Conservation (phyloP, 1,140 invertebrate genomes). For the Drosophila erecta region DNA sequence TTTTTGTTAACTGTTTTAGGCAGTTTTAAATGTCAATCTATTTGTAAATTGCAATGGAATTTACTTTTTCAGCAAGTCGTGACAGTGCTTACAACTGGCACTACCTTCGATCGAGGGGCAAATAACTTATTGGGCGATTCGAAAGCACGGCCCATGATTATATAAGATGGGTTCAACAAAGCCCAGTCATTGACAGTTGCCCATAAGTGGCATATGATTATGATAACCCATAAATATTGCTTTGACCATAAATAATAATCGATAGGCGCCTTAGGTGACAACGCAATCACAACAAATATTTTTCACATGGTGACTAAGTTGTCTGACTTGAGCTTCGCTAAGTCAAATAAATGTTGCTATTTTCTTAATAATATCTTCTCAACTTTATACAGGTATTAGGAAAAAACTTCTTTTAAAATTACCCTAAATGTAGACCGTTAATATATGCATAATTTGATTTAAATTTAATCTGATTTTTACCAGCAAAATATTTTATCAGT, state of each 20-base stretch:
- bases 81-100: conserved; percentile 26
- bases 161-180: conserved; percentile 27
- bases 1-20: too few relatives aligned
- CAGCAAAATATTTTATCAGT: too few relatives aligned
- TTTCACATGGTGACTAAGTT: conserved; percentile 8
- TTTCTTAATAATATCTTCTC: too few relatives aligned
- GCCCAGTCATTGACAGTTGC: conserved; percentile 44
- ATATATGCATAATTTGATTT: too few relatives aligned
- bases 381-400: background rate
- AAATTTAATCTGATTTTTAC: too few relatives aligned
- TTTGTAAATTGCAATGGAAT: too few relatives aligned
- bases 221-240: conserved; percentile 44
- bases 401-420: background rate
- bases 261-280: conserved; percentile 28
- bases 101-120: conserved; percentile 22
- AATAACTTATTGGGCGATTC: conserved; percentile 52
- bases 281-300: conserved; percentile 16
- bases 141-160: conserved; percentile 48
- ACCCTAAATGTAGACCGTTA: background rate
- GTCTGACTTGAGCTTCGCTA: conserved; percentile 3
- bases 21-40: too few relatives aligned
- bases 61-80: conserved; percentile 46
- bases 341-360: background rate
- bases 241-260: conserved; percentile 31
- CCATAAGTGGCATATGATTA: conserved; percentile 40